Conservation (phyloP, 2,113 vertebrate species). For the Platanista minor region DNA sequence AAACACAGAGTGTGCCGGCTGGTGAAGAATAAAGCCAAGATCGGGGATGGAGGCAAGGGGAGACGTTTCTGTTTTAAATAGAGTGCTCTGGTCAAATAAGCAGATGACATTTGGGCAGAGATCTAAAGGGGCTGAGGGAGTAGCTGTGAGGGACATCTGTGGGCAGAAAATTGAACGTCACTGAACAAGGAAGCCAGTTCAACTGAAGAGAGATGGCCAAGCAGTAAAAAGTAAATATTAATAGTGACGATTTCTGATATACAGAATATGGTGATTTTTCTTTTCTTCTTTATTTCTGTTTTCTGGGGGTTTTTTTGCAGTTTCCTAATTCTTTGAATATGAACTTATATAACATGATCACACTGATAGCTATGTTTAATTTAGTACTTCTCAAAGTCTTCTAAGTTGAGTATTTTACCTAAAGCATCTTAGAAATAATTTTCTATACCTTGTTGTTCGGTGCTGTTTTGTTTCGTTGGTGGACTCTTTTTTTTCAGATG, state of each 20-base stretch:
- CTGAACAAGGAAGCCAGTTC: background rate
- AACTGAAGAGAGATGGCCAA: too few relatives aligned
- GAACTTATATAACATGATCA: background rate
- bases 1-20: fast-evolving
- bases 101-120: background rate
- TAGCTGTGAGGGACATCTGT: background rate
- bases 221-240: background rate
- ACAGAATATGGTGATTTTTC: background rate
- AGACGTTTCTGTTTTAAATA: background rate
- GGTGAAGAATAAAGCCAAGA: too few relatives aligned
- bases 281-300: background rate
- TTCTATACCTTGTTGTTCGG: background rate
- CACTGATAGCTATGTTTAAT: background rate
- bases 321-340: background rate
- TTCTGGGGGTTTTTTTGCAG: background rate
- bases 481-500: background rate
- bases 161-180: background rate
- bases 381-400: background rate
- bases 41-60: too few relatives aligned
- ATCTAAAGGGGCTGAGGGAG: background rate
- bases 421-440: background rate
- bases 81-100: background rate
- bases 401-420: background rate
- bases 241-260: background rate
- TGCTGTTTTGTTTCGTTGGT: background rate